Evolutionary conservation across 2,113 vertebrate species (phyloP).

Genomic region (Dasyurus viverrinus): DNA sequence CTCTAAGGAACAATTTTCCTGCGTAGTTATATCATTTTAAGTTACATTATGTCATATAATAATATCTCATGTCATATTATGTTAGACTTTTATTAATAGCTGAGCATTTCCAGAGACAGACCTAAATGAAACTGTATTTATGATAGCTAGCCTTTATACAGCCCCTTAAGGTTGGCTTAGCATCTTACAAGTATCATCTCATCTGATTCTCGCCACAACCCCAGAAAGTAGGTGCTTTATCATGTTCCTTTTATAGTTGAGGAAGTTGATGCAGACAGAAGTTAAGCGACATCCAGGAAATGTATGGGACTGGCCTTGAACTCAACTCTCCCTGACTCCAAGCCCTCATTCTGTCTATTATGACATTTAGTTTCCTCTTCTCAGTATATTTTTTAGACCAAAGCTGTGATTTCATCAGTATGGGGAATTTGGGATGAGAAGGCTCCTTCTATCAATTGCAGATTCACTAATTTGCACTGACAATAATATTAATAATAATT

Average conservation of each 20-base stretch:
- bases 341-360: not conserved
- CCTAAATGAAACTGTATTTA: not conserved
- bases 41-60: not conserved
- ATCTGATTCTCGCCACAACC: not conserved
- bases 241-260: not conserved
- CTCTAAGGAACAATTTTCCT: not conserved
- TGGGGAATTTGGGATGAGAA: not conserved
- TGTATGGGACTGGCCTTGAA: not conserved
- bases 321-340: not conserved
- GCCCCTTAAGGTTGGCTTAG: not conserved
- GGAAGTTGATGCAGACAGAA: not conserved
- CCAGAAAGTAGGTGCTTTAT: not conserved
- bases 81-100: not conserved
- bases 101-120: not conserved
- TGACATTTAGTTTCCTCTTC: not conserved
- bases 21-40: not conserved
- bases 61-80: not conserved
- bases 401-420: not conserved
- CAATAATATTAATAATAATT: not conserved
- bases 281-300: not conserved
- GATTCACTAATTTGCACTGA: not conserved
- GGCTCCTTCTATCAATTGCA: not conserved
- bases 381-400: not conserved
- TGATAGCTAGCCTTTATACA: not conserved
- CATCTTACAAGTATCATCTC: not conserved